Percentiles rank a stretch among this genome's conserved stretches.
These are phyloP conservation scores for Ctenomys sociabilis DNA, from an alignment of 2,113 vertebrate genomes.

Conservation along the genomic window DNA sequence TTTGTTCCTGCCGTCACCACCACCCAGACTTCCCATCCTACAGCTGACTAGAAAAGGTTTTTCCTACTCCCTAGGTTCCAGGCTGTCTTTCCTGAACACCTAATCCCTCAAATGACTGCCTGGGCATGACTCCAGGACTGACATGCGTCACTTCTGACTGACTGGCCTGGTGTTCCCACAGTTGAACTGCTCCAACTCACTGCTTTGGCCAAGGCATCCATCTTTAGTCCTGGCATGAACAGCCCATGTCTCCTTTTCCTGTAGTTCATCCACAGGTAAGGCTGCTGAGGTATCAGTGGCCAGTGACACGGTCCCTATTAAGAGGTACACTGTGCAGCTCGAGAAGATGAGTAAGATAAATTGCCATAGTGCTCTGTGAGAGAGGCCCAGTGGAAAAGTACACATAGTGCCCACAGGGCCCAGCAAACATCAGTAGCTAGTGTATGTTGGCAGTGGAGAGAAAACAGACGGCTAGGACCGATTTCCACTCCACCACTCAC, in stretches of 20 bases:
- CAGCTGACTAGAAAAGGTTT: neutral
- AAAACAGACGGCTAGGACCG: neutral
- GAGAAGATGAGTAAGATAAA: neutral
- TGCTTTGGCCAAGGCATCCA: neutral
- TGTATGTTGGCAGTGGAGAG: too few species aligned
- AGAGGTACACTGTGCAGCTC: neutral
- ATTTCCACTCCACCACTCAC: conserved; percentile 20
- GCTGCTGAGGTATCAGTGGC: neutral
- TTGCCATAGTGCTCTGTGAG: neutral
- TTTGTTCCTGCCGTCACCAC: neutral
- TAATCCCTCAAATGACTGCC: neutral
- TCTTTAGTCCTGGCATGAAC: neutral
- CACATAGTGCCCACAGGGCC: neutral
- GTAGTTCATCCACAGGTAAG: neutral
- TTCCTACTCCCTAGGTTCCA: neutral
- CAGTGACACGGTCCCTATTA: neutral
- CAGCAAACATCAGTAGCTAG: neutral
- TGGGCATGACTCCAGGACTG: neutral
- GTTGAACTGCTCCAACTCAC: neutral
- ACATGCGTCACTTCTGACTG: neutral
- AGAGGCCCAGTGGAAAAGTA: neutral
- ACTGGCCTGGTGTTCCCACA: neutral
- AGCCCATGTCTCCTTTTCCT: neutral
- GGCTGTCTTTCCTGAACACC: neutral
- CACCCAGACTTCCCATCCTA: neutral